These are phyloP conservation scores for Drosophila subsilvestris DNA, from an alignment of 2,888 invertebrate genomes.

Conservation along the genomic window DNA sequence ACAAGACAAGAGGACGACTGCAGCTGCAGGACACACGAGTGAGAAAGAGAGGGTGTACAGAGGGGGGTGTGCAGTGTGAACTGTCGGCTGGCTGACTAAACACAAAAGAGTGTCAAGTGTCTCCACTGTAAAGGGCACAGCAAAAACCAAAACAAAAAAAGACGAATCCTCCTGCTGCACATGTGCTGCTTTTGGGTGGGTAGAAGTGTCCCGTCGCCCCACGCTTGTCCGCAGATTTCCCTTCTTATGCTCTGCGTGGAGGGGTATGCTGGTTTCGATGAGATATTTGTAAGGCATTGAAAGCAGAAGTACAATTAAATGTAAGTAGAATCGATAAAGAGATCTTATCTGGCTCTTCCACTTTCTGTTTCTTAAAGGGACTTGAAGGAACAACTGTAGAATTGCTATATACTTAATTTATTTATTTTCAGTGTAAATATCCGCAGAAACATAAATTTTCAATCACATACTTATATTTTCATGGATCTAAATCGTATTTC, in stretches of 20 bases:
- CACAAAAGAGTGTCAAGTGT: slow-evolving; percentile 80
- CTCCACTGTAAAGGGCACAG: slow-evolving; percentile 63
- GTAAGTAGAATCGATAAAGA: no score
- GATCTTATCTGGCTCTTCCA: no score
- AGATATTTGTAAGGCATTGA: background rate
- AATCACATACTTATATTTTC: background rate
- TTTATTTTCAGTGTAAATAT: no score
- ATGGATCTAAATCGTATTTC: background rate
- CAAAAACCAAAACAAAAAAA: slow-evolving; percentile 35
- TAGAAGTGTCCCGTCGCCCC: background rate
- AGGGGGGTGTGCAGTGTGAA: slow-evolving; percentile 36
- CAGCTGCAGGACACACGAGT: slow-evolving; percentile 54
- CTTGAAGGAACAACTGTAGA: no score
- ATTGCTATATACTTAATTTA: no score
- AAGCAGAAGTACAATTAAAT: no score
- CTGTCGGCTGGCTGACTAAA: slow-evolving; percentile 62
- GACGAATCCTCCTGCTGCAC: slow-evolving; percentile 26
- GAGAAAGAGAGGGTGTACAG: background rate
- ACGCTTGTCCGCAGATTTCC: background rate
- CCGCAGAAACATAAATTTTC: no score
- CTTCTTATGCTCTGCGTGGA: background rate
- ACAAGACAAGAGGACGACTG: slow-evolving; percentile 56
- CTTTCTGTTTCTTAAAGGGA: no score
- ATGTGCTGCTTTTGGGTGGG: slow-evolving; percentile 34
- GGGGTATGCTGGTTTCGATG: slow-evolving; percentile 43